Conservation (phyloP, 2,797 vertebrate genomes). For the Oreortyx pictus region DNA sequence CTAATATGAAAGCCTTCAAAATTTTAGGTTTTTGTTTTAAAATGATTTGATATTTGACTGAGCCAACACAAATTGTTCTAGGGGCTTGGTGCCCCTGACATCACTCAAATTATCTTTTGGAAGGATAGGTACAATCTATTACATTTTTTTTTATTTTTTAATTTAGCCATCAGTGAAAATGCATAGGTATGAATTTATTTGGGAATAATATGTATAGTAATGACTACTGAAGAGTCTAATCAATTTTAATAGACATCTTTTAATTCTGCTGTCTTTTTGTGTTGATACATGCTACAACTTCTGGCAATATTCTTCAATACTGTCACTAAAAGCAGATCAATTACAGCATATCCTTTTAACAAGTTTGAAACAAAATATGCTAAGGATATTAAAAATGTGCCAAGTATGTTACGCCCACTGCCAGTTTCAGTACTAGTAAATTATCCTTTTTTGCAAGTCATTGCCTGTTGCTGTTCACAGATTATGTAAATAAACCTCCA, state of each 20-base stretch:
- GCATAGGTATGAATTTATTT: not conserved
- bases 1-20: not conserved
- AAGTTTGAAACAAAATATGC: constrained; percentile 67
- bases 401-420: constrained; percentile 63
- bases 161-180: not conserved
- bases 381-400: constrained; percentile 69
- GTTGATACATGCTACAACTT: constrained; percentile 64
- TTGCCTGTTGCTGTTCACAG: constrained; percentile 63
- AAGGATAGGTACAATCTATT: not conserved
- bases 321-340: constrained; percentile 67
- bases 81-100: not conserved
- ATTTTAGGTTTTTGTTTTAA: not conserved
- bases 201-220: not conserved
- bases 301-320: constrained; percentile 61
- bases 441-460: constrained; percentile 59
- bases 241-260: constrained; percentile 41
- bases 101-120: not conserved
- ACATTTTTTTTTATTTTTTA: not conserved
- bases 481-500: constrained; percentile 43
- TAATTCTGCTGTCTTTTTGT: constrained; percentile 51
- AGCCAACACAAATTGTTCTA: not conserved
- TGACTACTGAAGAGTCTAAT: constrained; percentile 8
- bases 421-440: constrained; percentile 66
- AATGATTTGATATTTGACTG: not conserved
- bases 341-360: constrained; percentile 67